Evolutionary conservation across 2,888 invertebrate genomes (phyloP).

Genomic region (Agrochola litura): DNA sequence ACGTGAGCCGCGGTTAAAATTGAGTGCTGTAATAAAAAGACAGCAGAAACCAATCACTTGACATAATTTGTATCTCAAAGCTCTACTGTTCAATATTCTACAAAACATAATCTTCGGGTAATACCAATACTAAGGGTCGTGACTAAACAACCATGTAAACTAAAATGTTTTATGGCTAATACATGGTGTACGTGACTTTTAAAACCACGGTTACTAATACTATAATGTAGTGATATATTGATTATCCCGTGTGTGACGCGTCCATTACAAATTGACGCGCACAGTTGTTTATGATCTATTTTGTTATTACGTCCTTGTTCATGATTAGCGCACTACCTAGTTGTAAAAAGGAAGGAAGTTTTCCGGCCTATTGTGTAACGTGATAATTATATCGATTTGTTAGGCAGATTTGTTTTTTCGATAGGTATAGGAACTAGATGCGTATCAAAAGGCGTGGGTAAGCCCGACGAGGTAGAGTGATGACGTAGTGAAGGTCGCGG

Average conservation of each 20-base stretch:
- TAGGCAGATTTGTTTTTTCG: background rate
- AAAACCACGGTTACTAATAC: constrained; percentile 22
- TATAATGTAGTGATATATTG: constrained; percentile 11
- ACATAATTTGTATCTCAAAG: constrained; percentile 31
- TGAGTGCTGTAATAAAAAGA: background rate
- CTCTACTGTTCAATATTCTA: constrained; percentile 23
- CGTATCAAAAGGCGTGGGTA: too few species aligned
- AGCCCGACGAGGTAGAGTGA: background rate
- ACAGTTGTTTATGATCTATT: constrained; percentile 3
- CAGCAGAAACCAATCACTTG: background rate
- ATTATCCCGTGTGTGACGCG: constrained; percentile 35
- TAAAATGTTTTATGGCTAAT: constrained; percentile 18
- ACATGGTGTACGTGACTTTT: constrained; percentile 56
- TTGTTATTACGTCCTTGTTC: constrained; percentile 20
- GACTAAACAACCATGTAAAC: constrained; percentile 22
- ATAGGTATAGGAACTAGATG: background rate
- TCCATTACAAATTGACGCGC: background rate
- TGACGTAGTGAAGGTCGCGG: background rate
- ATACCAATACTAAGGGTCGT: background rate
- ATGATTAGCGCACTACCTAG: constrained; percentile 5
- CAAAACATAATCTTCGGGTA: constrained; percentile 4
- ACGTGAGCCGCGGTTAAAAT: background rate
- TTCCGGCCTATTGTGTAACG: constrained; percentile 2
- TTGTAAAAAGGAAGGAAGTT: constrained; percentile 15
- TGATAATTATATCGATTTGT: background rate